Evolutionary conservation across 2,888 invertebrate species (phyloP).

Genomic region (Ophioninae sp.): DNA sequence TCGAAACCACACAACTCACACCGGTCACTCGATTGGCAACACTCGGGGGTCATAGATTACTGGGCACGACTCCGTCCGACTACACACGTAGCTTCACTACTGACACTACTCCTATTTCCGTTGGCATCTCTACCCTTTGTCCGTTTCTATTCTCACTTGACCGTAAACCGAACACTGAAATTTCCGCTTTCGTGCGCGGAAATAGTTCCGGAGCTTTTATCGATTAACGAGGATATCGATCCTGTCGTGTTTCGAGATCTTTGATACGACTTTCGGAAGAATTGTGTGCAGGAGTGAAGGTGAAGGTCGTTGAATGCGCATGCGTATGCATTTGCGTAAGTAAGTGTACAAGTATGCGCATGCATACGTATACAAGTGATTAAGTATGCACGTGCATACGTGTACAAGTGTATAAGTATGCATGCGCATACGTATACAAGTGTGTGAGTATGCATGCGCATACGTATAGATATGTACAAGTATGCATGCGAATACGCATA

Average conservation of each 20-base stretch:
- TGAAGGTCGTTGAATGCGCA: too few species aligned
- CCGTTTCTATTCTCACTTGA: constrained; percentile 1
- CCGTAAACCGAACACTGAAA: constrained; percentile 6
- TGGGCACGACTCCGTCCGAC: constrained; percentile 23
- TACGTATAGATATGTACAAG: not conserved
- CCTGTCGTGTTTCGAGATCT: too few species aligned
- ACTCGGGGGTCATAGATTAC: not conserved
- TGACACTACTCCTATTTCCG: constrained; percentile 21
- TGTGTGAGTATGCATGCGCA: not conserved
- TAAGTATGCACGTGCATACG: too few species aligned
- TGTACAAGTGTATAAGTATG: too few species aligned
- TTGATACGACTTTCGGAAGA: too few species aligned
- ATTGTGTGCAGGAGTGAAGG: too few species aligned
- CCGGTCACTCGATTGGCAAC: constrained; percentile 26
- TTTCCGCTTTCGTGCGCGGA: not conserved
- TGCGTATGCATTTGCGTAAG: too few species aligned
- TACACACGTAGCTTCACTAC: constrained; percentile 35
- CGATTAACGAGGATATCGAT: constrained; percentile 18
- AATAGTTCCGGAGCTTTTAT: not conserved
- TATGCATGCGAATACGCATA: not conserved
- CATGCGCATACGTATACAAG: not conserved
- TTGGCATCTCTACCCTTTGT: not conserved
- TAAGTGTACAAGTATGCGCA: too few species aligned
- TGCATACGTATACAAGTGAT: too few species aligned
- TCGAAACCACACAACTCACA: constrained; percentile 34